These are phyloP conservation scores for Gastracanthus pulcherrimus DNA, from an alignment of 2,888 invertebrate genomes.

Conservation along the genomic window DNA sequence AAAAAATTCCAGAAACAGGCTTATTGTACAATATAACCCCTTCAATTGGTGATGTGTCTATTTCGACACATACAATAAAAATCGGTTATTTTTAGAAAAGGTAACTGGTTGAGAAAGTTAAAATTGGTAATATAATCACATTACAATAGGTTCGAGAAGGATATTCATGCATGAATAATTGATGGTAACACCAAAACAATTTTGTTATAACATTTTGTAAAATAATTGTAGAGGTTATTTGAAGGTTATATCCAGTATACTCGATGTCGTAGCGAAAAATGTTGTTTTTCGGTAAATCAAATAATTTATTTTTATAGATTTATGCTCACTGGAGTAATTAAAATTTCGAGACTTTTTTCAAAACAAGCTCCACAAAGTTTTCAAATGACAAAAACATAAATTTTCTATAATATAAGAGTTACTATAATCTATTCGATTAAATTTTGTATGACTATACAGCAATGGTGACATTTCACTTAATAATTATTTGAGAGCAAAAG, in stretches of 20 bases:
- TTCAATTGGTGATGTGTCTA: slow-evolving; percentile 38
- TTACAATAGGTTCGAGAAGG: slow-evolving; percentile 32
- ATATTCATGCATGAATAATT: slow-evolving; percentile 47
- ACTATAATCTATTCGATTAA: not conserved
- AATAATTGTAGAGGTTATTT: slow-evolving; percentile 56
- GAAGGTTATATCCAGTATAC: slow-evolving; percentile 39
- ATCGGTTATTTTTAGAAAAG: slow-evolving; percentile 7
- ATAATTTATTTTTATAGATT: not conserved
- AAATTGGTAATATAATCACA: slow-evolving; percentile 31
- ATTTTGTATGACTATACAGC: not conserved
- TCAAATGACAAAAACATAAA: not conserved
- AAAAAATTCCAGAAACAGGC: slow-evolving; percentile 58
- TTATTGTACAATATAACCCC: slow-evolving; percentile 56
- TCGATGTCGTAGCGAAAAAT: slow-evolving; percentile 34
- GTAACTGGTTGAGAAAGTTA: slow-evolving; percentile 17
- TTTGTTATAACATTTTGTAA: slow-evolving; percentile 7
- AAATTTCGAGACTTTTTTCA: slow-evolving; percentile 10
- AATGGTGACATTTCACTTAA: not conserved
- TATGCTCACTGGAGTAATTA: slow-evolving; percentile 41
- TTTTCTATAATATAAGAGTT: not conserved
- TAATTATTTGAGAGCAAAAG: too few relatives aligned
- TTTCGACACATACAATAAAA: not conserved
- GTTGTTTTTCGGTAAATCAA: slow-evolving; percentile 16
- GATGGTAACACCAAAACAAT: slow-evolving; percentile 26
- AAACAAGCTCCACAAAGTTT: not conserved